Evolutionary conservation across 2,797 vertebrate species (phyloP), one percentile per base, ranked within the genome.

Genomic region (Megalops cyprinoides): DNA sequence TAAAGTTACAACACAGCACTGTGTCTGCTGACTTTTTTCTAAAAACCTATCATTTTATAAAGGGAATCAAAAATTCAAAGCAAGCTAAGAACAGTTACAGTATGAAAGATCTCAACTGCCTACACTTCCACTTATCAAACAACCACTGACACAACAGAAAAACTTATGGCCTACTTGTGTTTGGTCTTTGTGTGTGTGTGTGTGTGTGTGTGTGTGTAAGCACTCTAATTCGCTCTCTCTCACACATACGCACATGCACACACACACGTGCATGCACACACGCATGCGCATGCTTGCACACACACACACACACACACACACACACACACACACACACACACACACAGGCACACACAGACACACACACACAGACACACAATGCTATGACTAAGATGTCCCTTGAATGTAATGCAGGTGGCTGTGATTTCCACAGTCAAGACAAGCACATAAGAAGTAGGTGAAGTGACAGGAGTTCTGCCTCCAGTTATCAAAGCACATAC

Each of bases 221-320:
- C 18, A 31, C 23, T 28, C 0, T n/a, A 62, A 25, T 8, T 34
- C 58, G 44, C 10, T 39, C 42, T 77, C 53, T 79, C 82, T 75
- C 79, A 85, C 37, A 85, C 82, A 84, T 86, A 84, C 80, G 28
- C 37, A 65, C 28, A 25, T 46, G 71, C 78, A 46, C 83, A 84
- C 86, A 85, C 86, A 46, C 44, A 48, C 56, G n/a, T 65, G 73
- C 51, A 42, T 49, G 74, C 34, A 39, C 77, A 51, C 37, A 76
- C 74, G 37, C 1, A 49, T 3, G 4, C 25, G 4, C 25, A 34
- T 15, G 31, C 20, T 79, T 74, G 46, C 77, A 81, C 0, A 0
- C 82, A 82, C 49, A 28, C 39, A 15, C 51, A 34, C 71, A 15
- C 53, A 28, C 37, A 39, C 56, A 23, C 42, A 4, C 28, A 48